Base-by-base conservation (phyloP, 1,140 invertebrate genomes). In the Atopsyche davidsoni region DNA sequence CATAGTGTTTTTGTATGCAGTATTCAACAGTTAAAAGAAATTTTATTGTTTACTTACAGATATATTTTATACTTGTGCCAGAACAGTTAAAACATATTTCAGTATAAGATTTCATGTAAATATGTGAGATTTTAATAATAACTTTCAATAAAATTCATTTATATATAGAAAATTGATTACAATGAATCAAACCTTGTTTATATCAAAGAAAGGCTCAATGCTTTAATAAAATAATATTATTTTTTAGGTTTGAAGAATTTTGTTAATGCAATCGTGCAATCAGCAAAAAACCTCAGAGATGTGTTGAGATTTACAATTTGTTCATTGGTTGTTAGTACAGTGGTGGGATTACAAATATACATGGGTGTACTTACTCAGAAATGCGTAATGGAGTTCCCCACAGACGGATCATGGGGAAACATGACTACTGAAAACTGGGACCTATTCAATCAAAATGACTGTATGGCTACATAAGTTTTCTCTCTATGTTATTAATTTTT, bases 271-370 rank as follows among this genome's bases (percentile, higher is more conserved):
- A 93, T 98, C 72, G 95, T 98, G 79, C 94, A 97, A 78, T 97
- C 95, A 59, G 94, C 98, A 69, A 96, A 96, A 79, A 96, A 97
- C 82, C 87, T 98, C 63, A 83, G 94, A 64, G 96, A 98, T 85
- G 95, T 98, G 78, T 96, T 96, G 79, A 97, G 98, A 77, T 82
- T 98, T 75, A 97, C 94, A 62, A 90, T 96, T 81, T 98, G 98
- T 79, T 94, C 95, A 58, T 80, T 98, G 57, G 96, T 93, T 66
- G 94, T 98, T 63, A 98, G 98, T 80, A 95, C 95, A 65, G 79
- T 98, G 65, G 87, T 97, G 82, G 95, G 95, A 64, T 86, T 98
- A 63, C 95, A 98, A 80, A 92, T 98, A 73, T 98, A 98, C 73
- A 96, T 95, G 89, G 95, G 95, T 55, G 87, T 94, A 40, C 79